These are phyloP conservation scores for Aromia moschata DNA, from an alignment of 2,888 invertebrate genomes.

Conservation along the genomic window DNA sequence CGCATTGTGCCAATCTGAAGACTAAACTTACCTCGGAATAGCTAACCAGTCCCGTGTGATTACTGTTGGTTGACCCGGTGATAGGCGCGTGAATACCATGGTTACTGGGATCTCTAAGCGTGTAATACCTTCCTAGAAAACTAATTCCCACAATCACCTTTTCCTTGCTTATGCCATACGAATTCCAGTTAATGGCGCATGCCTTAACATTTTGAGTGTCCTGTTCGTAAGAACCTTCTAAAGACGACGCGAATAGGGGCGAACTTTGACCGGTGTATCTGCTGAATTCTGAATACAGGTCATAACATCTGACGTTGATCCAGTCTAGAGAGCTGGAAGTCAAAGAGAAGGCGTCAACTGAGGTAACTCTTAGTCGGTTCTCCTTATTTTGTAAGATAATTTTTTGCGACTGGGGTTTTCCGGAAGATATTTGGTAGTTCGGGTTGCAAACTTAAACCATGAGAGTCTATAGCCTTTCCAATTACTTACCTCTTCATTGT, in stretches of 20 bases:
- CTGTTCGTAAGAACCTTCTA: slow-evolving; percentile 29
- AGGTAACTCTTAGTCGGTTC: too few relatives aligned
- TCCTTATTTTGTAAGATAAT: too few relatives aligned
- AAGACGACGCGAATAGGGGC: slow-evolving; percentile 67
- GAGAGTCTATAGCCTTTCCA: too few relatives aligned
- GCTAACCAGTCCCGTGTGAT: slow-evolving; percentile 4
- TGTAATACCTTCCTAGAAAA: slow-evolving; percentile 74
- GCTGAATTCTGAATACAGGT: slow-evolving; percentile 76
- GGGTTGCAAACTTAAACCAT: too few relatives aligned
- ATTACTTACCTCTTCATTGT: neutral
- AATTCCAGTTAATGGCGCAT: slow-evolving; percentile 59
- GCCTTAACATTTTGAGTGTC: slow-evolving; percentile 27
- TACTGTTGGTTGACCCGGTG: slow-evolving; percentile 64
- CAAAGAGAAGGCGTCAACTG: too few relatives aligned
- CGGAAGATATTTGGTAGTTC: too few relatives aligned
- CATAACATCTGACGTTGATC: slow-evolving; percentile 78
- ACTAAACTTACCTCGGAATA: slow-evolving; percentile 22
- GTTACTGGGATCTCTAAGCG: slow-evolving; percentile 60
- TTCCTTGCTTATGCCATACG: slow-evolving; percentile 65
- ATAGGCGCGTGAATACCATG: slow-evolving; percentile 27
- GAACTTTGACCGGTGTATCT: slow-evolving; percentile 72
- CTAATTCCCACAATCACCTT: slow-evolving; percentile 76
- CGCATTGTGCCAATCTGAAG: too few relatives aligned
- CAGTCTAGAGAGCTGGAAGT: slow-evolving; percentile 69
- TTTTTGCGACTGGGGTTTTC: too few relatives aligned